phyloP scores from a whole-genome alignment of 2,797 vertebrate genomes.

The Clamator glandarius region DNA sequence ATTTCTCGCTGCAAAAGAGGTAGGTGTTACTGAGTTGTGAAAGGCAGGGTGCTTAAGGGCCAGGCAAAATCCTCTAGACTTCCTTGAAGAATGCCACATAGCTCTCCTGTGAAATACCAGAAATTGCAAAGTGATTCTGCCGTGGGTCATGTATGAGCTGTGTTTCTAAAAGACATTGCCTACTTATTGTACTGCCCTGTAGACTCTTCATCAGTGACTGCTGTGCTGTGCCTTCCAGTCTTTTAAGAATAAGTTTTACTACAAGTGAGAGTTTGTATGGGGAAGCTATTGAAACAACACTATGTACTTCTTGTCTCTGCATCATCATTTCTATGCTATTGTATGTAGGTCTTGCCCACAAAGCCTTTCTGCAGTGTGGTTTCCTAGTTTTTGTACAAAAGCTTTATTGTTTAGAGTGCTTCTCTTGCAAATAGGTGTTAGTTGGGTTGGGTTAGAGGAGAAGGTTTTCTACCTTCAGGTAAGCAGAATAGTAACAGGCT shows the following conservation, averaged over 20 bases:
- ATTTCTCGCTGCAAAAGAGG: not conserved
- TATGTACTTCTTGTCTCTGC: not conserved
- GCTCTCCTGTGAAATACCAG: not conserved
- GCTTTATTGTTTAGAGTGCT: not conserved
- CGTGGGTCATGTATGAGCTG: accelerated
- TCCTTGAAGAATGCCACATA: not conserved
- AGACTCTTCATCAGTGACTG: not conserved
- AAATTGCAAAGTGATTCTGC: not conserved
- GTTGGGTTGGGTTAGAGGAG: not conserved
- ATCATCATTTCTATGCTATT: not conserved
- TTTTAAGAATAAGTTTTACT: not conserved
- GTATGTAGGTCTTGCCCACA: accelerated
- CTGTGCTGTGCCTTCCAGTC: not conserved
- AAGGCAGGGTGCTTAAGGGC: not conserved
- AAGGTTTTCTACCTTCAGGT: not conserved
- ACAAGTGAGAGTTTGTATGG: not conserved
- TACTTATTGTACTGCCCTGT: not conserved
- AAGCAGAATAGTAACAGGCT: not conserved
- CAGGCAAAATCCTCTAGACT: not conserved
- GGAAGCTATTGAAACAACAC: not conserved
- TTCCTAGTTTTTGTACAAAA: not conserved
- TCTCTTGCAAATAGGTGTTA: not conserved
- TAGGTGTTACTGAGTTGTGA: accelerated
- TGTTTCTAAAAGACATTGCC: not conserved
- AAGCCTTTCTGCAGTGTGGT: not conserved